A percentile compares a stretch with the other conserved stretches of the same genome.
phyloP scores from a whole-genome alignment of 2,888 invertebrate species.

The Adineta ricciae region DNA sequence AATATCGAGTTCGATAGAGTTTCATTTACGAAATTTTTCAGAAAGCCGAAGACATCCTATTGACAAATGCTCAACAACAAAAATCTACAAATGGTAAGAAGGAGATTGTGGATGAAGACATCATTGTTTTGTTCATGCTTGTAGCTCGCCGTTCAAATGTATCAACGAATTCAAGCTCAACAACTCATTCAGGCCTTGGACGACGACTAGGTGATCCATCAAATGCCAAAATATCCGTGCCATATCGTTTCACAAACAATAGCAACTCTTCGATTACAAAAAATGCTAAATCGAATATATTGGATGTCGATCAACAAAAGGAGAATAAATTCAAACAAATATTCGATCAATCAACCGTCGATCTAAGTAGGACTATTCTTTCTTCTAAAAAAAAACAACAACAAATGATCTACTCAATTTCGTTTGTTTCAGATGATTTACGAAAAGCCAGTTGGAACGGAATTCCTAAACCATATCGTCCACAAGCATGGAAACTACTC shows the following conservation, averaged over 20 bases:
- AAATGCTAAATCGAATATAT: background rate
- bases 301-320: constrained; percentile 12
- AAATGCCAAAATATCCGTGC: background rate
- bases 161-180: background rate
- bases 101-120: too few relatives aligned
- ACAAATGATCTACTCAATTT: background rate
- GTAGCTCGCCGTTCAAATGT: background rate
- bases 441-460: constrained; percentile 68
- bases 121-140: background rate
- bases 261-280: background rate
- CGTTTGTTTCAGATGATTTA: constrained; percentile 13
- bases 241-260: background rate
- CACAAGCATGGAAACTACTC: constrained; percentile 59
- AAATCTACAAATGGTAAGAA: background rate
- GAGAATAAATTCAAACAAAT: constrained; percentile 31
- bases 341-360: constrained; percentile 11
- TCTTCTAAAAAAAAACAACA: too few relatives aligned
- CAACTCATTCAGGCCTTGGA: background rate
- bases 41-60: background rate
- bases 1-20: too few relatives aligned
- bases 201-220: background rate
- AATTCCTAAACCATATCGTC: constrained; percentile 73
- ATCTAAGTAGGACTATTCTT: background rate
- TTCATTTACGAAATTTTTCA: background rate
- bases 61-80: background rate